A percentile compares a stretch with the other conserved stretches of the same genome.
Conservation (phyloP, 92 coral and sea anemone genomes). For the Porites rus region DNA sequence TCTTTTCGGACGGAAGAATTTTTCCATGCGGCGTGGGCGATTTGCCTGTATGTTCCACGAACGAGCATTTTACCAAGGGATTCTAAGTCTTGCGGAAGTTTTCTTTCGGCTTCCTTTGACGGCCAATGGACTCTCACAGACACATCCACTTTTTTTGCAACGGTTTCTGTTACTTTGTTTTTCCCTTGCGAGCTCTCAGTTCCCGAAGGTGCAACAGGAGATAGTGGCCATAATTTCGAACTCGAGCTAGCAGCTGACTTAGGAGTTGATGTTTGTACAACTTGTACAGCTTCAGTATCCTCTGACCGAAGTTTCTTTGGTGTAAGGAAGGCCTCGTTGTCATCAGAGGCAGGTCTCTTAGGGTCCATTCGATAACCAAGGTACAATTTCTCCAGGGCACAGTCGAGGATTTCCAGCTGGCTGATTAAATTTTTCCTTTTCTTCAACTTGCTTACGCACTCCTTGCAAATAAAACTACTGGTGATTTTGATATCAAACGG, state of each 20-base stretch:
- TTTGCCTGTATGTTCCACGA: conserved; percentile 41
- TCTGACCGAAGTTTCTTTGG: conserved; percentile 21
- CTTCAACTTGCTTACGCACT: conserved; percentile 14
- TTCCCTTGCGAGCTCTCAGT: too few species aligned
- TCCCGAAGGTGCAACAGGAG: conserved; percentile 12
- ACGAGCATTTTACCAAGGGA: conserved; percentile 40
- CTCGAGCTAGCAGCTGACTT: conserved; percentile 9
- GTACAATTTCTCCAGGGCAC: conserved; percentile 6
- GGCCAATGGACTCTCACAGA: conserved; percentile 27
- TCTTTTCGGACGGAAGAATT: conserved; percentile 23
- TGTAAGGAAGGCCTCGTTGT: conserved; percentile 1
- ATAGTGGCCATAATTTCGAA: conserved; percentile 8
- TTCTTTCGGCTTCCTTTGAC: conserved; percentile 20
- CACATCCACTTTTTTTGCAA: background rate
- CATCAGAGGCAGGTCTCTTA: conserved; percentile 15
- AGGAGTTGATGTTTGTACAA: conserved; percentile 9
- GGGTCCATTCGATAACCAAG: background rate
- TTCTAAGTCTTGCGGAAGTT: conserved; percentile 20
- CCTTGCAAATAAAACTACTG: conserved; percentile 1
- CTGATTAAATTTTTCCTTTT: conserved; percentile 18
- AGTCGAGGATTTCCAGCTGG: conserved; percentile 9
- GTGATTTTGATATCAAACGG: conserved; percentile 1
- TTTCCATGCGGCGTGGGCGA: conserved; percentile 47
- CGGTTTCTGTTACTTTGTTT: too few species aligned
- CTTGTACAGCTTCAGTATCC: conserved; percentile 3